These are phyloP conservation scores for Poecilia picta DNA, from an alignment of 2,797 vertebrate species.

Conservation along the genomic window DNA sequence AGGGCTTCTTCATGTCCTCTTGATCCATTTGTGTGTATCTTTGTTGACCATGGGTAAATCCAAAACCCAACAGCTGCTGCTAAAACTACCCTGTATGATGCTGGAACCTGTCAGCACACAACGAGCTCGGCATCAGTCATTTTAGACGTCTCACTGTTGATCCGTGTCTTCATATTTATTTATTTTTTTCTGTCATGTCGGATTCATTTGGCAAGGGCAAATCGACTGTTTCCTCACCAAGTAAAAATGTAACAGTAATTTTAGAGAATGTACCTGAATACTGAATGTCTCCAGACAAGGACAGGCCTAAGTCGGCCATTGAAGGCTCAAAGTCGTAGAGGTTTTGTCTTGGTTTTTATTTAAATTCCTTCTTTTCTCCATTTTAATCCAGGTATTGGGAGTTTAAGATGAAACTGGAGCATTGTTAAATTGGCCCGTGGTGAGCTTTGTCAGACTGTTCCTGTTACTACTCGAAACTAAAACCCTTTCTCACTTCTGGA, in stretches of 20 bases:
- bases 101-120: conserved; percentile 54
- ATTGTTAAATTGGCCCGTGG: conserved; percentile 59
- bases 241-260: conserved; percentile 74
- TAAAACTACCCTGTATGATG: conserved; percentile 77
- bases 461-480: conserved; percentile 63
- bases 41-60: conserved; percentile 78
- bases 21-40: conserved; percentile 74
- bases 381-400: conserved; percentile 51
- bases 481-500: conserved; percentile 75
- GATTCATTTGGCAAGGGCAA: conserved; percentile 65
- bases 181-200: conserved; percentile 42
- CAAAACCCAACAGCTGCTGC: conserved; percentile 83
- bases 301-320: conserved; percentile 57
- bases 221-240: conserved; percentile 71
- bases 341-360: conserved; percentile 32
- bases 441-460: conserved; percentile 65
- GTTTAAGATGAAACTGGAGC: conserved; percentile 67
- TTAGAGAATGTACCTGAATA: conserved; percentile 84
- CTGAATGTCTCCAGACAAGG: conserved; percentile 78
- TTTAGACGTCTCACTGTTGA: conserved; percentile 44
- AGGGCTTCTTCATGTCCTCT: conserved; percentile 71
- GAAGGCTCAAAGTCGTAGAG: conserved; percentile 54
- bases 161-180: conserved; percentile 65
- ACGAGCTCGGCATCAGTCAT: conserved; percentile 62
- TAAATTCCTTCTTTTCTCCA: conserved; percentile 46